Evolutionary conservation across 2,797 vertebrate species (phyloP).

Genomic region (Siniperca obscura): DNA sequence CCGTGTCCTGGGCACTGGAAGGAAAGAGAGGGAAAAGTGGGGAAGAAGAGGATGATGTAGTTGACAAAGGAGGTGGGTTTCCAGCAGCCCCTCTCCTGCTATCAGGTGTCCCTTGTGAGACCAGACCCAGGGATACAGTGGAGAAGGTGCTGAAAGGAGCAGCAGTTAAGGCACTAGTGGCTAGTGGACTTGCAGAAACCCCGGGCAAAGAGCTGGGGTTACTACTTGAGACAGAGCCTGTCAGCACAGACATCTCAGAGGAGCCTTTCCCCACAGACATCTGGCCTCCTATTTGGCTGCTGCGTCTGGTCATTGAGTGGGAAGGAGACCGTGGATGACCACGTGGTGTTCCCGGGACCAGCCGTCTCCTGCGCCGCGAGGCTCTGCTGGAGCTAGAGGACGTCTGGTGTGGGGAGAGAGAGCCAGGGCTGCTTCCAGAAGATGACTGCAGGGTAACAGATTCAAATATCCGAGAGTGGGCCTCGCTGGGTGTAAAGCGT

Average conservation of each 20-base stretch:
- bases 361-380: conserved; percentile 83
- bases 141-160: conserved; percentile 90
- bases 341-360: conserved; percentile 81
- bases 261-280: conserved; percentile 70
- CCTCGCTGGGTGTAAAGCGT: conserved; percentile 97
- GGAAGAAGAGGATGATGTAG: conserved; percentile 84
- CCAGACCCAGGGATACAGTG: conserved; percentile 86
- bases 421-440: conserved; percentile 87
- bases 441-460: conserved; percentile 92
- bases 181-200: conserved; percentile 89
- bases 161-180: conserved; percentile 98
- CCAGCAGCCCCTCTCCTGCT: conserved; percentile 85
- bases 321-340: conserved; percentile 94
- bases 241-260: conserved; percentile 87
- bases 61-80: conserved; percentile 87
- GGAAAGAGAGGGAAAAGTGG: conserved; percentile 94
- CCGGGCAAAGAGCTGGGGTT: conserved; percentile 91
- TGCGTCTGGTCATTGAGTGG: conserved; percentile 98
- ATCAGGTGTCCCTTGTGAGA: conserved; percentile 87
- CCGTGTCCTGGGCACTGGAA: conserved; percentile 85
- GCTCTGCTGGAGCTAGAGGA: conserved; percentile 77
- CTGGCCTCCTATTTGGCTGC: conserved; percentile 84
- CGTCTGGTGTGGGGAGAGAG: conserved; percentile 87
- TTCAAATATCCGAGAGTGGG: conserved; percentile 97
- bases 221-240: conserved; percentile 88